Percentiles rank a stretch among this genome's conserved stretches.
phyloP scores from a whole-genome alignment of 2,888 invertebrate species.

The Eurytoma adleriae region DNA sequence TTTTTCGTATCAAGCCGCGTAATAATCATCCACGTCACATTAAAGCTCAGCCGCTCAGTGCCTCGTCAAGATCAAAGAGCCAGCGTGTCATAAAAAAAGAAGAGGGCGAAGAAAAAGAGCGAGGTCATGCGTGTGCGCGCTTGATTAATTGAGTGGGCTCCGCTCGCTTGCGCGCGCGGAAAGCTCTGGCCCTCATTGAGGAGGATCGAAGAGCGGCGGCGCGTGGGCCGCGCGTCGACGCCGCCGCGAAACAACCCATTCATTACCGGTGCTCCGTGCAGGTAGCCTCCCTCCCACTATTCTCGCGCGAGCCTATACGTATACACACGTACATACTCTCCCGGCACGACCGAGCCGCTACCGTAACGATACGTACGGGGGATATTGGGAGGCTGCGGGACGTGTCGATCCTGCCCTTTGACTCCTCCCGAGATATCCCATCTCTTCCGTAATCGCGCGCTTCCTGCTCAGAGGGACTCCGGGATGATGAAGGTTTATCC shows the following conservation, averaged over 20 bases:
- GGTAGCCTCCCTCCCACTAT: slow-evolving; percentile 23
- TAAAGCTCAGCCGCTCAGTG: too few relatives aligned
- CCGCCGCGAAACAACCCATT: slow-evolving; percentile 18
- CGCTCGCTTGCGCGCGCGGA: background rate
- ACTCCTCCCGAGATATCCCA: background rate
- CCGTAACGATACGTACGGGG: background rate
- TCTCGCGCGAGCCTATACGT: background rate
- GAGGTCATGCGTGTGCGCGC: background rate
- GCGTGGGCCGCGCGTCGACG: slow-evolving; percentile 23
- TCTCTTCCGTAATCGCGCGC: slow-evolving; percentile 1
- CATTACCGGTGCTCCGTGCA: slow-evolving; percentile 4
- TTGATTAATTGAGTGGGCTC: slow-evolving; percentile 45
- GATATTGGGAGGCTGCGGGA: background rate
- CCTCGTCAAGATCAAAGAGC: background rate
- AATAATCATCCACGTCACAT: too few relatives aligned
- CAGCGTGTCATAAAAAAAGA: background rate
- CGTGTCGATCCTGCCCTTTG: background rate
- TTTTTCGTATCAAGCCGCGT: too few relatives aligned
- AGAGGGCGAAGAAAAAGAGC: too few relatives aligned
- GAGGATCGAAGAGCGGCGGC: background rate
- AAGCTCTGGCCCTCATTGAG: slow-evolving; percentile 23
- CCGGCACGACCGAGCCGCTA: background rate
- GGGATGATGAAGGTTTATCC: too few relatives aligned
- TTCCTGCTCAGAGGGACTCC: background rate
- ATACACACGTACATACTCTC: too few relatives aligned